Evolutionary conservation across 1,140 invertebrate genomes (phyloP).

Genomic region (Amphibalanus amphitrite): DNA sequence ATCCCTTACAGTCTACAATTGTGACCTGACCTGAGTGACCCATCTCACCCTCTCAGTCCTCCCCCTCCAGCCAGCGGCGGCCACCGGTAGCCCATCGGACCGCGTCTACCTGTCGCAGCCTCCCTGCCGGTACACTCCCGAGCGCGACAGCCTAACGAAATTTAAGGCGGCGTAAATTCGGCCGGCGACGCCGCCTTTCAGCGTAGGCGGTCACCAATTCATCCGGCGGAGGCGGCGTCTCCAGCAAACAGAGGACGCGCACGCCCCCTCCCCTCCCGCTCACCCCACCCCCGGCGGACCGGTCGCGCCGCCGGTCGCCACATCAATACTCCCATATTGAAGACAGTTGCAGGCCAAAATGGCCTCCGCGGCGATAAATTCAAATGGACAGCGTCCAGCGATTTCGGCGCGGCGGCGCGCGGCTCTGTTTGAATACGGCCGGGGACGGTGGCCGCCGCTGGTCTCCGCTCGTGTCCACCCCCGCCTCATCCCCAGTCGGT

Average conservation of each 20-base stretch:
- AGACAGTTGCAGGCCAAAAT: background rate
- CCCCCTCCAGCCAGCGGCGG: no score
- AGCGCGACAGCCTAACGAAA: conserved; percentile 12
- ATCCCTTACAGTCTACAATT: no score
- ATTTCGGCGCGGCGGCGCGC: background rate
- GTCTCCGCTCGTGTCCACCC: no score
- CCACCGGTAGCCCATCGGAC: background rate
- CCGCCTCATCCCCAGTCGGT: background rate
- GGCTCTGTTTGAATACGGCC: background rate
- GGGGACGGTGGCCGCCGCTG: background rate
- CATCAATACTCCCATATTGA: conserved; percentile 4
- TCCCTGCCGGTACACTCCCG: conserved; percentile 4
- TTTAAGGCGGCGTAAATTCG: conserved; percentile 7
- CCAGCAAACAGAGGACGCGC: background rate
- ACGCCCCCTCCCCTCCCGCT: conserved; percentile 2
- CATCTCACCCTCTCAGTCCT: no score
- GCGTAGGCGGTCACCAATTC: conserved; percentile 3
- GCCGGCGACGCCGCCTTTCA: conserved; percentile 10
- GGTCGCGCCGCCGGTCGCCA: background rate
- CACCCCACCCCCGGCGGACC: no score
- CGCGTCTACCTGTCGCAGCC: conserved; percentile 6
- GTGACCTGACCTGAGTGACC: no score
- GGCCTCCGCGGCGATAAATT: conserved; percentile 1
- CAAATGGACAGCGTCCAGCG: background rate
- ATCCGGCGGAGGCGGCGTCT: background rate